Base-by-base conservation (phyloP, 2,113 vertebrate genomes). In the Pseudorhombus dupliciocellatus region DNA sequence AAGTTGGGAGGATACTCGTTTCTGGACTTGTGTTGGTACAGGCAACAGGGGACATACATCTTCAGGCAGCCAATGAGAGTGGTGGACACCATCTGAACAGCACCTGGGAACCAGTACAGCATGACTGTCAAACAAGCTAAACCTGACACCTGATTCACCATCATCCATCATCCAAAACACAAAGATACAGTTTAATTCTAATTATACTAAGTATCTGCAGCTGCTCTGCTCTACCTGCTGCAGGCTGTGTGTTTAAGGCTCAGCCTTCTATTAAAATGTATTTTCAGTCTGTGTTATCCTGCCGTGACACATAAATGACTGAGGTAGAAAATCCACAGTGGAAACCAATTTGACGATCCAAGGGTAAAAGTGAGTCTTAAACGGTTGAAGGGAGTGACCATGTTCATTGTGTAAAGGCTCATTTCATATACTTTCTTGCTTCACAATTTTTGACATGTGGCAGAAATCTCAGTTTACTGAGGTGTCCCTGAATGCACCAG, bases 81-180 rank as follows among this genome's bases (percentile, higher is more conserved):
- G 65, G 98, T 99, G 51, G 96, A 96, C n/a, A 99, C 88, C 97
- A 99, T 99, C 44, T 99, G 98, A 52, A 99, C 87, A 0, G 97
- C 97, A 54, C 97, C 98, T 99, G 40, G 0, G 31, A 21, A 62
- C 18, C 25, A 9, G 31, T 26, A 9, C 24, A 48, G 18, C 50
- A 26, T 30, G 1, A 24, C 15, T 4, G 7, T 44, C 5, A 52
- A 42, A 48, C 2, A 15, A 28, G 22, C 40, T 15, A 2, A 7
- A 58, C 5, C 21, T 62, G 7, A n/a, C 40, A 20, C 20, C 34
- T 44, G 1, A 48, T 20, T 48, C 18, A 48, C 34, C 10, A 12
- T 37, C 34, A 18, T 20, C 20, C n/a, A 14, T 48, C 40, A 5
- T 15, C 40, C 40, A 4, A 7, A 48, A n/a, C 5, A 44, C 14